These are phyloP conservation scores for Argentina silus DNA, from an alignment of 2,797 vertebrate genomes.

Conservation along the genomic window DNA sequence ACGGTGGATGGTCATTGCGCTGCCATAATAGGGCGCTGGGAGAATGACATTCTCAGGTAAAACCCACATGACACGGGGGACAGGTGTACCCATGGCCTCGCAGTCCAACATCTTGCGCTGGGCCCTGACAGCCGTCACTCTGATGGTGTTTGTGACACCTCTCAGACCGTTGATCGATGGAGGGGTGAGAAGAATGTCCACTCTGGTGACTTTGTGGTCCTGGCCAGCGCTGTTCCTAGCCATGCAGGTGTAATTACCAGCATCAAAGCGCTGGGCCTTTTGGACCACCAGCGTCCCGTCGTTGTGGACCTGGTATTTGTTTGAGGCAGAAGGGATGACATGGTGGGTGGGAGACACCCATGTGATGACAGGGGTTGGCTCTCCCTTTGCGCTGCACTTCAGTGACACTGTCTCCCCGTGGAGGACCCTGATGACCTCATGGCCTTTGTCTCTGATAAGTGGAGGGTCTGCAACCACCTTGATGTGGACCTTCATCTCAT, in stretches of 20 bases:
- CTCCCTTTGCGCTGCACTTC: slow-evolving; percentile 82
- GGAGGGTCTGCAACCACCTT: slow-evolving; percentile 79
- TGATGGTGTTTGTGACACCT: slow-evolving; percentile 64
- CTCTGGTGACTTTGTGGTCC: slow-evolving; percentile 75
- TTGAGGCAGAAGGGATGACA: slow-evolving; percentile 73
- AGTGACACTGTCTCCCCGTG: slow-evolving; percentile 81
- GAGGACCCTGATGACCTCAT: slow-evolving; percentile 65
- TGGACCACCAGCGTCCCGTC: slow-evolving; percentile 87
- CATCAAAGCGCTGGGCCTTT: slow-evolving; percentile 86
- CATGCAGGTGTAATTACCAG: slow-evolving; percentile 90
- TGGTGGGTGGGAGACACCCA: slow-evolving; percentile 88
- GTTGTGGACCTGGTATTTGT: slow-evolving; percentile 84
- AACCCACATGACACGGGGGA: slow-evolving; percentile 85
- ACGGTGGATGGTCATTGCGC: slow-evolving; percentile 82
- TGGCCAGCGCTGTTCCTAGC: slow-evolving; percentile 84
- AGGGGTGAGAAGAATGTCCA: slow-evolving; percentile 81
- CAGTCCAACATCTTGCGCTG: slow-evolving; percentile 82
- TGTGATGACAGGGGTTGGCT: slow-evolving; percentile 78
- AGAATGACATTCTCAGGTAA: slow-evolving; percentile 88
- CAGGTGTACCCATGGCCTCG: slow-evolving; percentile 80
- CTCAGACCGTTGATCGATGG: slow-evolving; percentile 82
- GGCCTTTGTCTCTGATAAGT: slow-evolving; percentile 75
- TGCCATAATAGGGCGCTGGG: slow-evolving; percentile 87
- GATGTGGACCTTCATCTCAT: slow-evolving; percentile 89
- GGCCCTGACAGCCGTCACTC: slow-evolving; percentile 73